Evolutionary conservation across 1,140 invertebrate species (phyloP), one percentile per base, ranked within the genome.

Genomic region (Rhopalosiphum padi): DNA sequence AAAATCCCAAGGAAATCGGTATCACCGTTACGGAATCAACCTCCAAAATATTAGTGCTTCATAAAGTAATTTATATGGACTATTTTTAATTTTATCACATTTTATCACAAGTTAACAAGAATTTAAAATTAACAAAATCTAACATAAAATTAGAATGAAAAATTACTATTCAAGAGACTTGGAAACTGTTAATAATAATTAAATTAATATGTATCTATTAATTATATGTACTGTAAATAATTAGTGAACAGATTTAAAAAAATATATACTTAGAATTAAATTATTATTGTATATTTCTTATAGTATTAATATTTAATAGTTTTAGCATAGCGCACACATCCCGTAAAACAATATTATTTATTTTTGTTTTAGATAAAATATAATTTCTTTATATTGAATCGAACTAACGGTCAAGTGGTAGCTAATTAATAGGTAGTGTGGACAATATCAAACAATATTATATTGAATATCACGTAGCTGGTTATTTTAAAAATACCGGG

Each of bases 1-100:
- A 53, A 92, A 92, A 83, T 51, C 46, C 43, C n/a, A n/a, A 83
- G 46, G 5, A 83, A 92, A 83, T 51, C 46, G 23, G 41, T 46
- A n/a, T 51, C 60, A 18, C 15, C 60, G 60, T 77, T n/a, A 77
- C 30, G 60, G 30, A 41, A 85, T 41, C 37, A n/a, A n/a, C 15
- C 15, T 11, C 0, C n/a, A 77, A n/a, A 77, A 77, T 18, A 77
- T 68, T 68, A n/a, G 60, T 2, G 11, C 15, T 68, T 68, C 60
- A n/a, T 68, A 41, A 1, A 11, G 55, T 30, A 30, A 60, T 60
- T 30, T 7, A 18, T 68, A n/a, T 15, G 60, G 30, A 21, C 9
- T 68, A n/a, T 51, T 51, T n/a, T 30, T 68, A n/a, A 15, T 68
- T 30, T 30, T 30, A 68, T 4, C 11, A 11, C 25, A 30, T 60